Conservation (phyloP, 2,888 invertebrate genomes). For the Corbicula japonica region DNA sequence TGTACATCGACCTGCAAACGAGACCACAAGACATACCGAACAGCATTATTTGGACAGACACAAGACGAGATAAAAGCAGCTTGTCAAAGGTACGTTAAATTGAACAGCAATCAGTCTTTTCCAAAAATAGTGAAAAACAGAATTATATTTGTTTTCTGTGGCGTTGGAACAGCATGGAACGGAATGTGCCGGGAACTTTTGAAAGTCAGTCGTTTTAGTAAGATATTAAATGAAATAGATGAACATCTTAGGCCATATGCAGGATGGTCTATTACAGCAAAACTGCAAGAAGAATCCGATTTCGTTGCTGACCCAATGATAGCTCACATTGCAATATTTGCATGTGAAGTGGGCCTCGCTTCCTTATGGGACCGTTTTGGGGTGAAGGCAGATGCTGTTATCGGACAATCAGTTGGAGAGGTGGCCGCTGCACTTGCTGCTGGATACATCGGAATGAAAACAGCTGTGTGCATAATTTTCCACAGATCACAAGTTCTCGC, state of each 20-base stretch:
- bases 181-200: conserved; percentile 71
- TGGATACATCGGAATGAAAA: conserved; percentile 62
- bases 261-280: conserved; percentile 42
- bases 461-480: conserved; percentile 72
- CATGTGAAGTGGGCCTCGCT: conserved; percentile 69
- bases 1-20: conserved; percentile 67
- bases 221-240: conserved; percentile 58
- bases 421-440: conserved; percentile 74
- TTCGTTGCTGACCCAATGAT: conserved; percentile 62
- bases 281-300: conserved; percentile 33
- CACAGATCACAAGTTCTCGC: conserved; percentile 66
- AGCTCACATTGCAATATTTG: conserved; percentile 75
- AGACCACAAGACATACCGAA: conserved; percentile 58
- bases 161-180: conserved; percentile 70
- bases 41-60: conserved; percentile 25
- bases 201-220: conserved; percentile 45
- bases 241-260: conserved; percentile 30
- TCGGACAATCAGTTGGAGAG: conserved; percentile 78
- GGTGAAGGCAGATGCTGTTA: conserved; percentile 62
- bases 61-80: neutral
- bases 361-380: conserved; percentile 68
- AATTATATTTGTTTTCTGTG: conserved; percentile 72
- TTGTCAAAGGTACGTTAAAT: neutral
- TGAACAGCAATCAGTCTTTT: neutral
- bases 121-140: conserved; percentile 1